Evolutionary conservation across 2,797 vertebrate genomes (phyloP).

Genomic region (Hylomyscus alleni): DNA sequence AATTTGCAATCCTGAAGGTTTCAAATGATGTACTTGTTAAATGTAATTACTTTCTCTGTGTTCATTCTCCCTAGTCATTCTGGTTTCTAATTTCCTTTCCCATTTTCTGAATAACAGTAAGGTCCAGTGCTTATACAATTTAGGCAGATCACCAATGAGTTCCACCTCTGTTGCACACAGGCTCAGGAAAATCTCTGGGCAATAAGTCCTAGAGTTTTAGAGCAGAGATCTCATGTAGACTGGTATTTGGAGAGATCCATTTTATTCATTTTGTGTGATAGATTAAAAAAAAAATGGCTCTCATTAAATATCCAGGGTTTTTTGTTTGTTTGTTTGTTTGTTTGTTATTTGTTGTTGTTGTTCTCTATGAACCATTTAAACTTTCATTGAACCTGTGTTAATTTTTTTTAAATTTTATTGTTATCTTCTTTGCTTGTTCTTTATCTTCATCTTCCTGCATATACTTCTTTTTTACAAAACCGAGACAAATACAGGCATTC

Average conservation of each 20-base stretch:
- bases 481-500: background rate
- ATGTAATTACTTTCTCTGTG: conserved; percentile 35
- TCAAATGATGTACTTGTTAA: conserved; percentile 40
- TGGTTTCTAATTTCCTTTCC: conserved; percentile 32
- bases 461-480: background rate
- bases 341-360: background rate
- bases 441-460: background rate
- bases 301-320: background rate
- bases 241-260: background rate
- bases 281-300: background rate
- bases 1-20: conserved; percentile 4
- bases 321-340: too few relatives aligned
- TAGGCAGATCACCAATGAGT: background rate
- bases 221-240: background rate
- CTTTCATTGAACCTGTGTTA: background rate
- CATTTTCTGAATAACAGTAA: background rate
- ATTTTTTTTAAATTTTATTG: background rate
- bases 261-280: conserved; percentile 10
- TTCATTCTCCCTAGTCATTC: background rate
- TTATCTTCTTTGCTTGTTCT: background rate
- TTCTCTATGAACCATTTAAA: conserved; percentile 12
- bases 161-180: background rate
- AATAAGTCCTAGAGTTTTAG: background rate
- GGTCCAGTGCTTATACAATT: background rate
- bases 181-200: background rate